Evolutionary conservation across 2,888 invertebrate species (phyloP), one percentile per base, ranked within the genome.

Genomic region (Temnothorax unifasciatus): DNA sequence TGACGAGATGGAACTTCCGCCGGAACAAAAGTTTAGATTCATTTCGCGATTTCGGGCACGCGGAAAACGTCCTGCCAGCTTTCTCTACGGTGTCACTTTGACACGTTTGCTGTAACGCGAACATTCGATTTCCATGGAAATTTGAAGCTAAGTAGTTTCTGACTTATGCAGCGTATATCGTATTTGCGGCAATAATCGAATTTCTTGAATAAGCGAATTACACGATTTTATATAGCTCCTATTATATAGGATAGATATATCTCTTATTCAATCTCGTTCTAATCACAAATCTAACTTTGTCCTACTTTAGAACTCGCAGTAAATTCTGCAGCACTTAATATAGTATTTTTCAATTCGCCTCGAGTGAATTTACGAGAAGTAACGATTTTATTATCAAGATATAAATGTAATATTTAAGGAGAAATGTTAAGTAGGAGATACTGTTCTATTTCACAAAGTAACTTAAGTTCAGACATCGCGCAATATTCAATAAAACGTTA

Each of bases 111-210:
- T 18, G 63, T 15, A 52, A 66, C 66, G 25, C 21, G 54, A 77
- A 54, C 41, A 77, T 68, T 77, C 77, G 41, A 77, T 77, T 77
- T 77, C 54, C 54, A 77, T 77, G 41, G 68, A 54, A 68, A 77
- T 77, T 25, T 41, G 41, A 21, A 6, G 38, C 29, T 18, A 25
- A 68, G 54, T 25, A n/a, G 29, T 54, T 77, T 44, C 54, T 38
- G 13, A 44, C 64, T 77, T 66, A 64, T 25, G 25, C 9, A 8
- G 13, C 13, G 18, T 75, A 34, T 15, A 38, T 59, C 25, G 5
- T 11, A 61, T 52, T n/a, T 25, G n/a, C 21, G 13, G 41, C 59
- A 44, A 52, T 18, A 64, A 76, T 54, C 50, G 64, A 63, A 61
- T 59, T 29, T 54, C 50, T 6, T 13, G 47, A 15, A 18, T 52